These are phyloP conservation scores for Balaenoptera acutorostrata DNA, from an alignment of 2,113 vertebrate genomes.

Conservation along the genomic window DNA sequence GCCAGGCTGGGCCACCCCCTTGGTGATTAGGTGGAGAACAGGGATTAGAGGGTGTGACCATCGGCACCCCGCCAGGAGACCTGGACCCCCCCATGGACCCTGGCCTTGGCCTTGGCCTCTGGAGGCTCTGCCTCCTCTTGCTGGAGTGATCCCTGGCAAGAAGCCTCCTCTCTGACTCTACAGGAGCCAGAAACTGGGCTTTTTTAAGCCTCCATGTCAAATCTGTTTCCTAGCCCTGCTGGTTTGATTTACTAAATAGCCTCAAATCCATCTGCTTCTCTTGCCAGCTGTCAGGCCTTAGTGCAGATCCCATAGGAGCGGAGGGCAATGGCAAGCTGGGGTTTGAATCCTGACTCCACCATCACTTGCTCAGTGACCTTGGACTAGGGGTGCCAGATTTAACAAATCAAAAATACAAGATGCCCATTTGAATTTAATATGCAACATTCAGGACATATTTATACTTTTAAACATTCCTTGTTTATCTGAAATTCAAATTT, in stretches of 20 bases:
- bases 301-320: background rate
- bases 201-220: background rate
- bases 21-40: background rate
- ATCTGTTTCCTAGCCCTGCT: background rate
- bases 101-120: background rate
- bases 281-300: background rate
- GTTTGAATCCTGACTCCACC: background rate
- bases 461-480: background rate
- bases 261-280: background rate
- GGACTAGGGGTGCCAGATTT: background rate
- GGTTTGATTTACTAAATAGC: conserved; percentile 36
- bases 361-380: background rate
- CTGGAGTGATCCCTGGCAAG: background rate
- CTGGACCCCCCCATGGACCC: background rate
- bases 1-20: background rate
- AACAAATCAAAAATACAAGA: background rate
- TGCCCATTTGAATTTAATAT: conserved; percentile 29
- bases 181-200: background rate
- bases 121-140: background rate
- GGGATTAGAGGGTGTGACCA: background rate
- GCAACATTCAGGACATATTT: background rate
- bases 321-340: background rate
- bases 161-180: background rate
- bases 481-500: conserved; percentile 58
- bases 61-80: background rate